Evolutionary conservation across 2,888 invertebrate genomes (phyloP).

Genomic region (Agrypnus murinus): DNA sequence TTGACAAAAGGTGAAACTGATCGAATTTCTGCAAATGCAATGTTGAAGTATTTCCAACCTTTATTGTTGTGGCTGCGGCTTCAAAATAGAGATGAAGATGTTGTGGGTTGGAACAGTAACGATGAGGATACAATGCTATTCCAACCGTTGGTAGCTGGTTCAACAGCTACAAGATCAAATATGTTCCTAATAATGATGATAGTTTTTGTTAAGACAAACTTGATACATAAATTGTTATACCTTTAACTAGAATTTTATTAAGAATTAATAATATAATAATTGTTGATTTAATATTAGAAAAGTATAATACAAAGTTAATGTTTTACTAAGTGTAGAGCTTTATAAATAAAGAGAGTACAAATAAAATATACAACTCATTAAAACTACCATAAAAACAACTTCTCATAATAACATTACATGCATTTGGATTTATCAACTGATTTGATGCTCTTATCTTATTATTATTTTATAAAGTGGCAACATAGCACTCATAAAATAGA

Average conservation of each 20-base stretch:
- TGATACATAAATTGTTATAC: neutral
- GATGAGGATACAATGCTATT: slow-evolving; percentile 79
- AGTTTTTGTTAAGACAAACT: neutral
- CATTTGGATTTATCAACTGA: too few relatives aligned
- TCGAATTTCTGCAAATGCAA: slow-evolving; percentile 83
- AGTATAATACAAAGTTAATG: too few relatives aligned
- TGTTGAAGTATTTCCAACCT: slow-evolving; percentile 89
- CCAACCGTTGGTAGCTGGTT: slow-evolving; percentile 61
- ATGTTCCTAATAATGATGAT: neutral
- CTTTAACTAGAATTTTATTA: slow-evolving; percentile 2
- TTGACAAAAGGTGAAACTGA: slow-evolving; percentile 83
- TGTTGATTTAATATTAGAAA: too few relatives aligned
- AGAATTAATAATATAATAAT: neutral
- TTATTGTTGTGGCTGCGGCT: slow-evolving; percentile 84
- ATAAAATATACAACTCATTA: slow-evolving; percentile 4
- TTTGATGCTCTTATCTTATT: too few relatives aligned
- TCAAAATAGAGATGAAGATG: slow-evolving; percentile 81
- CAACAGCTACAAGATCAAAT: slow-evolving; percentile 30
- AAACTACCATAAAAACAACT: too few relatives aligned
- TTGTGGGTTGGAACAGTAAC: slow-evolving; percentile 85
- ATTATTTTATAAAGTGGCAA: too few relatives aligned
- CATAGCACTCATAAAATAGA: too few relatives aligned
- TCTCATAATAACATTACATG: too few relatives aligned
- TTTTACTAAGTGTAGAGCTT: too few relatives aligned
- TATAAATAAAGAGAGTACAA: neutral